Evolutionary conservation across 2,797 vertebrate species (phyloP).

Genomic region (Crypturellus tataupa): DNA sequence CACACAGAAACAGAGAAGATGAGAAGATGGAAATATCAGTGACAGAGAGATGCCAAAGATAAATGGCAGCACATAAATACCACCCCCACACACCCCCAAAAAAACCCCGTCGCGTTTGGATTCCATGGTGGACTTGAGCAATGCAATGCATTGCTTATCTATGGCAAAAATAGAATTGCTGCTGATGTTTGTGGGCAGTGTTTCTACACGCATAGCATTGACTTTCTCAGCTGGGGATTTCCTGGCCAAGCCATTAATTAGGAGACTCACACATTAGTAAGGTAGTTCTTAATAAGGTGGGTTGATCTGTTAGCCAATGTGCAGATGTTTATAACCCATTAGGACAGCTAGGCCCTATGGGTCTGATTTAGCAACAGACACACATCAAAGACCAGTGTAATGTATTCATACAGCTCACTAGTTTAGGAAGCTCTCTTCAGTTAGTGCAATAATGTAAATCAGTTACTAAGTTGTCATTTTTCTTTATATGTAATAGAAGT

Average conservation of each 20-base stretch:
- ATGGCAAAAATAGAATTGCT: neutral
- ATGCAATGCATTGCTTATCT: constrained; percentile 12
- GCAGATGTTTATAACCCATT: neutral
- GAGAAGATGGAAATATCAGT: constrained; percentile 1
- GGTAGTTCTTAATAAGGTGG: neutral
- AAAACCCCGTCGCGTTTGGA: neutral
- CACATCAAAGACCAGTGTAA: neutral
- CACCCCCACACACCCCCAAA: neutral
- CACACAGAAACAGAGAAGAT: neutral
- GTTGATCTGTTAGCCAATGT: neutral
- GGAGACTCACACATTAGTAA: neutral
- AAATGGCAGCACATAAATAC: constrained; percentile 18
- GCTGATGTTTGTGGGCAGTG: neutral
- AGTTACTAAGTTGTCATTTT: neutral
- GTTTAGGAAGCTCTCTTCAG: neutral
- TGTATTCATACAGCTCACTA: neutral
- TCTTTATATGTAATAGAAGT: neutral
- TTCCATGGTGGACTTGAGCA: constrained; percentile 9
- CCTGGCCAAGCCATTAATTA: constrained; percentile 4
- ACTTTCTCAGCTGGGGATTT: constrained; percentile 20
- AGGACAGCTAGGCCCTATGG: neutral
- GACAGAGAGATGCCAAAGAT: neutral
- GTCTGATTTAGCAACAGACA: neutral
- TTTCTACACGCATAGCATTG: neutral
- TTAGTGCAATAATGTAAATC: neutral